Evolutionary conservation across 2,113 vertebrate genomes (phyloP).

Genomic region (Pteruthius melanotis): DNA sequence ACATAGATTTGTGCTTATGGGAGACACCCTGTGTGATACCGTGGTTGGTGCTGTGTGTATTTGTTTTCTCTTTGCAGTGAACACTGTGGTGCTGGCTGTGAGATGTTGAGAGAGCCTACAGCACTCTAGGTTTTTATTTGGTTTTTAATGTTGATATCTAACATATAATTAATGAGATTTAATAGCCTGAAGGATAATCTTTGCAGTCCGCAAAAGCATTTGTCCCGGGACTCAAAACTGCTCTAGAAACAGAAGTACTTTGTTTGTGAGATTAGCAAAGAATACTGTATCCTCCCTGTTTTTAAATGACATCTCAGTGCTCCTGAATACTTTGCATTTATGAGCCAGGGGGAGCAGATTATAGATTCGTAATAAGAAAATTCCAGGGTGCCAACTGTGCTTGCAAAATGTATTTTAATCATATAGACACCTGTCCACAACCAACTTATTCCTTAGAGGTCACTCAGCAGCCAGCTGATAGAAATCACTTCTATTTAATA

Average conservation of each 20-base stretch:
- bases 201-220: not conserved
- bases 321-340: constrained; percentile 20
- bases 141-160: not conserved
- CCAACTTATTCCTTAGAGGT: constrained; percentile 22
- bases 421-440: constrained; percentile 49
- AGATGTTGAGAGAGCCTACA: not conserved
- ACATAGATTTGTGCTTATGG: not conserved
- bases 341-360: not conserved
- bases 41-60: not conserved
- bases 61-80: not conserved
- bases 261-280: constrained; percentile 6
- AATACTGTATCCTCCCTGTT: not conserved
- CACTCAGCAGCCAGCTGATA: constrained; percentile 15
- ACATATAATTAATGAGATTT: not conserved
- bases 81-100: not conserved
- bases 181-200: not conserved
- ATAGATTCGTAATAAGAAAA: constrained; percentile 5
- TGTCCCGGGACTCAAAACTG: not conserved
- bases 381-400: constrained; percentile 34
- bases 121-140: not conserved
- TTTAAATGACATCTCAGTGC: not conserved
- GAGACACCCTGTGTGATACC: not conserved
- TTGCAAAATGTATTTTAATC: constrained; percentile 40
- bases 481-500: constrained; percentile 5
- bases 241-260: not conserved